Evolutionary conservation across 2,797 vertebrate genomes (phyloP).

Genomic region (Intellagama lesueurii): DNA sequence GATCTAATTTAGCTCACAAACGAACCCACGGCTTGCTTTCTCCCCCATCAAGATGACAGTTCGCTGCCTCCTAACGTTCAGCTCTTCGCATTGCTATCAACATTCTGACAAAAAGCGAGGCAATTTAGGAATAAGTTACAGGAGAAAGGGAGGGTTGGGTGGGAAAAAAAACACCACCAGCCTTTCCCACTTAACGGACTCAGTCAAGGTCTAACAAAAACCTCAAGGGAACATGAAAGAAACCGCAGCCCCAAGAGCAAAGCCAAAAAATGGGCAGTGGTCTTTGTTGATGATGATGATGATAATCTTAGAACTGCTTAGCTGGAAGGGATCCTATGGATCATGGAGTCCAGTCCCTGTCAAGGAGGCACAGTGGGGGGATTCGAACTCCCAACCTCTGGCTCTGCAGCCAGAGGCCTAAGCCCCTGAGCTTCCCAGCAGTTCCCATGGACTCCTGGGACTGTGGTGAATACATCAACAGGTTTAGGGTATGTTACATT

Average conservation of each 20-base stretch:
- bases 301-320: neutral
- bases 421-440: too few relatives aligned
- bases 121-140: constrained; percentile 52
- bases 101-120: constrained; percentile 52
- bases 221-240: neutral
- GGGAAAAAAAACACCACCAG: constrained; percentile 27
- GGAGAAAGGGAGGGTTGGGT: neutral
- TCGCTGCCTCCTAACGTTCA: constrained; percentile 49
- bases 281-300: too few relatives aligned
- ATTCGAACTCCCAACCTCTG: too few relatives aligned
- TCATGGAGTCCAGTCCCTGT: too few relatives aligned
- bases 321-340: too few relatives aligned
- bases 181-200: constrained; percentile 41
- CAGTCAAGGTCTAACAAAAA: constrained; percentile 26
- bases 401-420: too few relatives aligned
- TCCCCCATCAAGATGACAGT: constrained; percentile 1
- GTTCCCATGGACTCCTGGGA: too few relatives aligned
- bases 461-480: too few relatives aligned
- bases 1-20: fast-evolving
- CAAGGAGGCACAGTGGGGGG: too few relatives aligned
- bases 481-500: too few relatives aligned
- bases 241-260: neutral
- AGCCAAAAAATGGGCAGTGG: neutral
- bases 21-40: neutral
- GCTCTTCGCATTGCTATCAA: constrained; percentile 31